These are phyloP conservation scores for Capitulum mitella DNA, from an alignment of 2,888 invertebrate species.

Conservation along the genomic window DNA sequence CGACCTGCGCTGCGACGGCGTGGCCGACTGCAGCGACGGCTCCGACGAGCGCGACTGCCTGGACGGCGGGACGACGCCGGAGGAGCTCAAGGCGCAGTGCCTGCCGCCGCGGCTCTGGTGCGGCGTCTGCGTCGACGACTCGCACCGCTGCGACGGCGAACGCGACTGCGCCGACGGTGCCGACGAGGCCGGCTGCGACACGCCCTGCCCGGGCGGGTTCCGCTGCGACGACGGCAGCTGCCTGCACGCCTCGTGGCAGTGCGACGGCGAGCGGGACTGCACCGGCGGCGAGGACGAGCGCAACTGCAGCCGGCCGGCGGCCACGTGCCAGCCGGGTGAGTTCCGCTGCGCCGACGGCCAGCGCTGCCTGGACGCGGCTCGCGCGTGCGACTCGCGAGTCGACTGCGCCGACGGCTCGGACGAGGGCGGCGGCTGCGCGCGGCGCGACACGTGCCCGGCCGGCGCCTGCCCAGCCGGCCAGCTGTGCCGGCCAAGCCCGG, in stretches of 20 bases:
- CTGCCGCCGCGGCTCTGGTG: neutral
- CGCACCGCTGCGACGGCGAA: neutral
- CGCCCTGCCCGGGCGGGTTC: neutral
- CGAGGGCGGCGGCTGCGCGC: slow-evolving; percentile 45
- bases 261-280: slow-evolving; percentile 25
- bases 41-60: neutral
- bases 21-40: neutral
- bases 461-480: neutral
- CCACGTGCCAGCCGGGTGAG: slow-evolving; percentile 23
- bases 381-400: slow-evolving; percentile 46
- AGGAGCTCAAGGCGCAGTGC: too few relatives aligned
- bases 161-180: neutral
- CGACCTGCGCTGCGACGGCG: neutral
- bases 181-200: neutral
- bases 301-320: neutral
- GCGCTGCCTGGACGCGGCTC: slow-evolving; percentile 37
- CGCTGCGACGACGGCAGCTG: neutral
- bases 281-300: neutral
- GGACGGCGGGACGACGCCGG: too few relatives aligned
- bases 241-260: neutral
- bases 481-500: neutral
- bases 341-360: slow-evolving; percentile 32
- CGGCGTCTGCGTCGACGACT: neutral
- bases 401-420: slow-evolving; percentile 70
- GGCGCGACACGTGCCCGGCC: neutral